Base-by-base conservation (phyloP, 1,140 invertebrate genomes). In the Thaumatotibia leucotreta region DNA sequence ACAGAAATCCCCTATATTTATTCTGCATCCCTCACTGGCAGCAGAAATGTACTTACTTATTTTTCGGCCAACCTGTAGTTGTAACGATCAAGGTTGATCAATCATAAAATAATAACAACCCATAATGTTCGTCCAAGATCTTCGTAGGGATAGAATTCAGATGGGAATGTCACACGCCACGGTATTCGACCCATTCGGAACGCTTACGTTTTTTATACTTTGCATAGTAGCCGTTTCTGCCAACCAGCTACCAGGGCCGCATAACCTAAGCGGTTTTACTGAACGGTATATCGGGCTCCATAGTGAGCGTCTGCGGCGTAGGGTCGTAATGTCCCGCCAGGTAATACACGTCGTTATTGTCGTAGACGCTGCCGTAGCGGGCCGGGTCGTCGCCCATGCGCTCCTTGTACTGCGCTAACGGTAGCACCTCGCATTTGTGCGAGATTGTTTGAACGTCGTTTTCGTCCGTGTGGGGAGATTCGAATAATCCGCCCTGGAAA, bases 381-480 rank as follows among this genome's bases (percentile, higher is more conserved):
- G 93, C 92, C 29, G 94, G 93, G 77, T 95, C 94, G 72, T 93
- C 91, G 32, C 93, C 93, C 68, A 95, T 87, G 75, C 93, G 93
- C 73, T 94, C 88, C 73, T 93, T 93, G 91, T 97, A 99, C 29
- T 96, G 94, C 45, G 93, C 89, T 66, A 97, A 94, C 0, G 96
- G 93, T 39, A 98, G 82, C 31, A 99, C 97, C 89, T 97, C 96
- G 90, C 97, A 98, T 81, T 97, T 97, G 92, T 98, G 97, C n/a
- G 97, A 98, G 80, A 99, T 99, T 10, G 97, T 99, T 91, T 99
- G 98, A 0, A 99, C 97, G 86, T 98, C 97, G 84, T 99, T 99
- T 88, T 98, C 97, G 91, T 99, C 98, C 65, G 95, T 94, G 83
- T 99, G 98, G 9, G 96, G 95, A 8, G 97, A 98, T 89, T 98